Base-by-base conservation (phyloP, 35 echinoderm and acorn worm species). In the Apostichopus californicus region DNA sequence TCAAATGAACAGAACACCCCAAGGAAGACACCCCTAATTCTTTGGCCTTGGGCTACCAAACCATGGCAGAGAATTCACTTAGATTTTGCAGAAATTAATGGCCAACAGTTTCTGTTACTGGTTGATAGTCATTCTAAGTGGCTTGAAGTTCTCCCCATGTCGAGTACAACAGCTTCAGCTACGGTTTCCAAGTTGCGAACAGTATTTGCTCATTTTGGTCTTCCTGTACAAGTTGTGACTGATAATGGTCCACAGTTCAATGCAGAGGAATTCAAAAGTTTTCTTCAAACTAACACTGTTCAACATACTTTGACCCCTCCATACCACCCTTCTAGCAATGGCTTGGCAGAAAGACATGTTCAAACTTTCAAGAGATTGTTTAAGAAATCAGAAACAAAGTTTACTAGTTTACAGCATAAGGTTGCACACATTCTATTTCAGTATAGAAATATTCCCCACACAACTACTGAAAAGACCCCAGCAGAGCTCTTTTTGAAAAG, bases 101-200 rank as follows among this genome's bases (percentile, higher is more conserved):
- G 72, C 5, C 88, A 90, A 77, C 79, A 86, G 2, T 92, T 71
- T 92, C 34, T 84, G 8, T 68, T 92, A n/a, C 10, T 92, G 9
- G 91, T 84, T 5, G 91, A 92, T 83, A 83, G 78, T 17, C 77
- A 92, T 72, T 92, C 57, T 3, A 86, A 92, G 58, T 83, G 79
- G 79, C 22, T 83, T 8, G 91, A 92, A 92, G 91, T 92, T 4
- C 24, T 83, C 85, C 57, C 58, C 24, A 92, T 92, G 91, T 54
- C 15, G 57, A 92, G 80, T 86, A 92, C 91, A 13, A 92, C 91
- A 5, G 57, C 72, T 57, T 25, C 80, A 17, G 26, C 0, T 2
- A 92, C 78, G 9, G 81, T 92, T 55, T 21, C 57, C 1, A 78
- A 57, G 55, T 53, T 92, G 59, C 65, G 78, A 11, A 34, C 56